Base-by-base conservation (phyloP, 2,113 vertebrate species). In the Gasterosteus aculeatus region DNA sequence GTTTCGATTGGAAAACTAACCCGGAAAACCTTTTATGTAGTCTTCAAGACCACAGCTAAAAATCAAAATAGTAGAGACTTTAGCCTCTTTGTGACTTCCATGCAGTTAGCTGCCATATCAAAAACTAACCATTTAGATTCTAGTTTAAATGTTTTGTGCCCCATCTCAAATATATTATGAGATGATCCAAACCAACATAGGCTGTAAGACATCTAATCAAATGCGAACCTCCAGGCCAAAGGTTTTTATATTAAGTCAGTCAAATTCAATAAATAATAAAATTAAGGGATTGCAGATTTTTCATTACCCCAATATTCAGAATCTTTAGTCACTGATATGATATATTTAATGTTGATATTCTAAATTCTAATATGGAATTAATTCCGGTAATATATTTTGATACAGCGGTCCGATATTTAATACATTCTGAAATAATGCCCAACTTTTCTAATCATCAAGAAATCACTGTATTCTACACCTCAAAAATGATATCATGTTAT, bases 271-370 rank as follows among this genome's bases (percentile, higher is more conserved):
- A 61, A 54, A 72, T 74, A 29, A 51, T 78, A 3, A 73, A 59
- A 74, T 69, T n/a, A 78, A 76, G 33, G 49, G 57, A 64, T 69
- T 63, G 44, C 64, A 68, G 65, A 74, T 77, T 69, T 79, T 42
- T 47, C 47, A 60, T 69, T 69, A 70, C 29, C 12, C 60, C 29
- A 11, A 26, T 64, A 33, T 53, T 58, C 38, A 61, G 31, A 73
- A 53, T 58, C 46, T 69, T 57, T 74, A 53, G 46, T 69, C 15
- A 78, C 41, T 54, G 51, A 54, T 54, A 12, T 46, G 42, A 11
- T 53, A 10, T n/a, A 4, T 22, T 53, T 53, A 53, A 22, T 53
- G 19, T 53, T 53, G 2, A 65, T 29, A 61, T 80, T 63, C 39
- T 80, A 31, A 53, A 65, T 75, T 68, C 10, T 29, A 74, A 73